Base-by-base conservation (phyloP, 2,797 vertebrate genomes). In the Distichodus sexfasciatus region DNA sequence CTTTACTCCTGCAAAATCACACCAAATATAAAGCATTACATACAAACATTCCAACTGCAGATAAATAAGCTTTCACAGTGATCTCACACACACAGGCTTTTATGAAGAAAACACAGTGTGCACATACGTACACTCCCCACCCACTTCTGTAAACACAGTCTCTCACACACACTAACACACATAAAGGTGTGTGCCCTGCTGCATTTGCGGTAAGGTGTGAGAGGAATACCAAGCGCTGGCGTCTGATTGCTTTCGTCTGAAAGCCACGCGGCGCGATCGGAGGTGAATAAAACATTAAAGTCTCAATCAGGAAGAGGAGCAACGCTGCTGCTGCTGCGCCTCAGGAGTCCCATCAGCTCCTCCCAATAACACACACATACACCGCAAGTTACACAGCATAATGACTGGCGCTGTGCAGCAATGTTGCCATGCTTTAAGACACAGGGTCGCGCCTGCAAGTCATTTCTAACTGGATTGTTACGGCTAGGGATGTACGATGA, bases 231-330 rank as follows among this genome's bases (percentile, higher is more conserved):
- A 66, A 70, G 66, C 33, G 33, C 33, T 23, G 50, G 47, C 36
- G 28, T 69, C 69, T 58, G 51, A 28, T 50, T 47, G 54, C 33
- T 15, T 9, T 71, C 15, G 23, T 28, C 69, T 58, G 43, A 17
- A 26, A 63, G 19, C 21, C 44, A 47, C 8, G 10, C 11, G 2
- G 57, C 62, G 46, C 14, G 66, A 69, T 63, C 6, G 21, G 51
- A 33, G 33, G 36, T 44, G 74, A 62, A 64, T 64, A 59, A 59
- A 72, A 63, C 50, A 69, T 66, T 50, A 62, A 62, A 28, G 50
- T 21, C 47, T 43, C 64, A 63, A 44, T 61, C 21, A 61, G 23
- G 47, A 38, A 69, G 23, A 14, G 43, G 51, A 40, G 33, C 57
- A 58, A 62, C 47, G 44, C 31, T 44, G 57, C 48, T 29, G 53